Evolutionary conservation across 2,797 vertebrate species (phyloP), one percentile per base, ranked within the genome.

Genomic region (Pipistrellus pipistrellus): DNA sequence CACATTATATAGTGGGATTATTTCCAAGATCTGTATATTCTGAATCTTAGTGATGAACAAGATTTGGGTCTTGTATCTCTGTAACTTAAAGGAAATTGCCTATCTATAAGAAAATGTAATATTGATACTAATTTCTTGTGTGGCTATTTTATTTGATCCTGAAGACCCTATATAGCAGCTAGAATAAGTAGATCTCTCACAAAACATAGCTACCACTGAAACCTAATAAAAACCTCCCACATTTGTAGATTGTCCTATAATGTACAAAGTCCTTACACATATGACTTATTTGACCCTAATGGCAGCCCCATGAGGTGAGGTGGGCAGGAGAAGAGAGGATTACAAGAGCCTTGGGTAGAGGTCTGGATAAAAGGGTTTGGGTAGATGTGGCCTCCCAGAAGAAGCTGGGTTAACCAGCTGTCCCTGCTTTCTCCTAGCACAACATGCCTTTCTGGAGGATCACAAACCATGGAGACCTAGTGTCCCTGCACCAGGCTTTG

Each of bases 381-480:
- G 21, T 53, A 53, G 35, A 25, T 62, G 48, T 0, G 46, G 44
- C 41, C 27, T 73, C 46, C 25, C 38, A 15, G 12, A 87, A 83
- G 21, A 51, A 59, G 14, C 20, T 35, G 57, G 23, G 0, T 3
- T 85, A 66, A 96, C 64, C 44, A 7, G 30, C 93, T 1, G 14
- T 13, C 9, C 78, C 85, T 23, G 87, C 73, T 96, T 35, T 86
- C 51, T 97, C 96, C 0, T 93, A 99, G 99, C 99, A 99, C 99
- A 99, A 99, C 97, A 99, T 99, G 99, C 99, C 99, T 1, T 99
- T 99, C 98, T 99, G 99, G 99, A 98, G 99, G 96, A 99, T 99
- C 98, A 99, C 99, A 55, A 98, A 99, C 46, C 99, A 99, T 0
- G 99, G 99, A 17, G 99, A 99, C 98, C 99, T 99, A 1, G 98